Percentiles rank a stretch among this genome's conserved stretches.
Evolutionary conservation across 2,797 vertebrate species (phyloP).

Genomic region (Myiothlypis chrysogaster): DNA sequence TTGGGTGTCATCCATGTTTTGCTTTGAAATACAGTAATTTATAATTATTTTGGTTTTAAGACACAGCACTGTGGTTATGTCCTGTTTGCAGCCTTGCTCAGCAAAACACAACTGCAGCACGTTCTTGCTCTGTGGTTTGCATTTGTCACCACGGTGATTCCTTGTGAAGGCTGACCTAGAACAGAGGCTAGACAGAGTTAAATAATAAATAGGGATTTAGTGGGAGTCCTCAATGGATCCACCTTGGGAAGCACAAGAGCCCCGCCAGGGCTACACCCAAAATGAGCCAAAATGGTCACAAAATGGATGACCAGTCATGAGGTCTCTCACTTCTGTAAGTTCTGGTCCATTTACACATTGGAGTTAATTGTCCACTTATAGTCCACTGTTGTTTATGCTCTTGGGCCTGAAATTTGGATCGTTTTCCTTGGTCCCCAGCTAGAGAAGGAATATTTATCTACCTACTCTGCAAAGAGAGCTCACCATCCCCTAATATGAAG

Average conservation of each 20-base stretch:
- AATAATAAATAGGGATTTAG: neutral
- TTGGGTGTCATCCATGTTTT: neutral
- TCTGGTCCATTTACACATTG: neutral
- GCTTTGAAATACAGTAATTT: neutral
- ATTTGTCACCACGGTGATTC: neutral
- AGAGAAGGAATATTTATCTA: neutral
- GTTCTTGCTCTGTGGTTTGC: neutral
- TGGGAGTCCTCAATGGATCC: neutral
- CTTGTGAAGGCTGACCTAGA: neutral
- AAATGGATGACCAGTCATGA: rapidly evolving
- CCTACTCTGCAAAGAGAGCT: neutral
- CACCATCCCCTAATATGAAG: neutral
- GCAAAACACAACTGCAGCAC: neutral
- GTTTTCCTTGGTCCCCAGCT: neutral
- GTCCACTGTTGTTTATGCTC: neutral
- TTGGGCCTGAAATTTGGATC: neutral
- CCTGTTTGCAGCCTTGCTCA: neutral
- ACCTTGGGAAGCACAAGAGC: neutral
- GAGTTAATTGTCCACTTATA: neutral
- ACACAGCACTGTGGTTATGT: rapidly evolving
- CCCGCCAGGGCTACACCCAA: neutral
- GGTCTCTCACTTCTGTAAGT: neutral
- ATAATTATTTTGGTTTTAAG: neutral
- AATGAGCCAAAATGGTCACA: neutral
- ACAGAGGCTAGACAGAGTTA: rapidly evolving